Evolutionary conservation across 2,797 vertebrate genomes (phyloP).

Genomic region (Danio kyathit): DNA sequence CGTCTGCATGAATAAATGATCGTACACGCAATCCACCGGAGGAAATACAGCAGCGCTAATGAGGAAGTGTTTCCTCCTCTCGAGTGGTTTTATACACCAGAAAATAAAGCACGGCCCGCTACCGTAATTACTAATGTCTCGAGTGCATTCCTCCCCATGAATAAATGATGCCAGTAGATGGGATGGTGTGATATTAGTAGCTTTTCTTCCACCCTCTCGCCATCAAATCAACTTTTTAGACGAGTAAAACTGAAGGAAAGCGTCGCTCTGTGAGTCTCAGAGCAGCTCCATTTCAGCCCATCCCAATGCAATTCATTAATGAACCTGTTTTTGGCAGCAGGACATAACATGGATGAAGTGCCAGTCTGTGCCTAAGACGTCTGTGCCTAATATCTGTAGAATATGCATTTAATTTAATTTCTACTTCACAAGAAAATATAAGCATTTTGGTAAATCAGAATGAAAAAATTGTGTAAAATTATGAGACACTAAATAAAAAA

Average conservation of each 20-base stretch:
- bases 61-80: slow-evolving; percentile 60
- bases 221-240: slow-evolving; percentile 57
- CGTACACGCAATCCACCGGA: slow-evolving; percentile 53
- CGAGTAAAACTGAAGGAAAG: slow-evolving; percentile 48
- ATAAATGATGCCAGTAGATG: slow-evolving; percentile 63
- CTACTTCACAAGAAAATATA: too few relatives aligned
- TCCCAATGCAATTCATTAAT: slow-evolving; percentile 34
- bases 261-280: background rate
- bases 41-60: slow-evolving; percentile 65
- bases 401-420: too few relatives aligned
- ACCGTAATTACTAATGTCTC: slow-evolving; percentile 64
- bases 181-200: slow-evolving; percentile 45
- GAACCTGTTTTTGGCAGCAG: slow-evolving; percentile 32
- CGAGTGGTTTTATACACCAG: slow-evolving; percentile 61
- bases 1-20: slow-evolving; percentile 71
- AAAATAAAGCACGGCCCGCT: slow-evolving; percentile 60
- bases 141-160: slow-evolving; percentile 61
- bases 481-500: too few relatives aligned
- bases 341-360: slow-evolving; percentile 9
- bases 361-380: background rate
- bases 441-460: too few relatives aligned
- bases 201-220: slow-evolving; percentile 1
- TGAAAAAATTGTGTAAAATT: too few relatives aligned
- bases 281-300: slow-evolving; percentile 10
- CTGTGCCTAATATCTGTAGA: background rate